A percentile compares a stretch with the other conserved stretches of the same genome.
Conservation (phyloP, 2,113 vertebrate species). For the Megatriorchis doriae region DNA sequence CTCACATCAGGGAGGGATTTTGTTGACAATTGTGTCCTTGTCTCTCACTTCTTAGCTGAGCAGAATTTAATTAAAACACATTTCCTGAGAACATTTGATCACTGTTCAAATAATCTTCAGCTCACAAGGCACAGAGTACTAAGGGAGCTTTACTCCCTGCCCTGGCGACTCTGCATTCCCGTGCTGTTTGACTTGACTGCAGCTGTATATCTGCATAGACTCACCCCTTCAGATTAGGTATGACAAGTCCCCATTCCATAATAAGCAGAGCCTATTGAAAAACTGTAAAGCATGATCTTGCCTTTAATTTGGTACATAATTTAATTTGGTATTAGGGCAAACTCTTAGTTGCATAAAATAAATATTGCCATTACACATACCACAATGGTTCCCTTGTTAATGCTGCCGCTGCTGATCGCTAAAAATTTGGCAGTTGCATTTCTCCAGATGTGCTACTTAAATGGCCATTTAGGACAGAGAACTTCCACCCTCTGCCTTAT, state of each 20-base stretch:
- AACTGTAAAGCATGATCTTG: not conserved
- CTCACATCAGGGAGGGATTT: not conserved
- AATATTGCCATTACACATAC: not conserved
- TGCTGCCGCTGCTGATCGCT: not conserved
- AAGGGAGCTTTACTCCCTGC: not conserved
- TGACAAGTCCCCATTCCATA: not conserved
- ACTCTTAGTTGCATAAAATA: not conserved
- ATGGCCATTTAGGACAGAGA: not conserved
- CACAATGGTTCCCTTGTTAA: conserved; percentile 16
- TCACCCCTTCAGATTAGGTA: not conserved
- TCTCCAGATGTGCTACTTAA: conserved; percentile 35
- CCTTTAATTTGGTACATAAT: not conserved
- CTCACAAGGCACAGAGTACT: not conserved
- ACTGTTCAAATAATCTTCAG: not conserved
- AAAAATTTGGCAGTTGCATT: conserved; percentile 29
- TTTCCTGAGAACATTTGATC: conserved; percentile 33
- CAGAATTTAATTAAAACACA: conserved; percentile 40
- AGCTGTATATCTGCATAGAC: conserved; percentile 12
- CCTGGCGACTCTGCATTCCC: not conserved
- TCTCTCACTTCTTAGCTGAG: conserved; percentile 27
- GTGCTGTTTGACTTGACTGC: not conserved
- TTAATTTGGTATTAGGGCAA: not conserved
- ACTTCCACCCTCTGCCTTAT: not conserved
- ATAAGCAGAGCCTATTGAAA: not conserved
- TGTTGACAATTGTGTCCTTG: conserved; percentile 14